Evolutionary conservation across 1,140 invertebrate species (phyloP).

Genomic region (Zaprionus nigranus): DNA sequence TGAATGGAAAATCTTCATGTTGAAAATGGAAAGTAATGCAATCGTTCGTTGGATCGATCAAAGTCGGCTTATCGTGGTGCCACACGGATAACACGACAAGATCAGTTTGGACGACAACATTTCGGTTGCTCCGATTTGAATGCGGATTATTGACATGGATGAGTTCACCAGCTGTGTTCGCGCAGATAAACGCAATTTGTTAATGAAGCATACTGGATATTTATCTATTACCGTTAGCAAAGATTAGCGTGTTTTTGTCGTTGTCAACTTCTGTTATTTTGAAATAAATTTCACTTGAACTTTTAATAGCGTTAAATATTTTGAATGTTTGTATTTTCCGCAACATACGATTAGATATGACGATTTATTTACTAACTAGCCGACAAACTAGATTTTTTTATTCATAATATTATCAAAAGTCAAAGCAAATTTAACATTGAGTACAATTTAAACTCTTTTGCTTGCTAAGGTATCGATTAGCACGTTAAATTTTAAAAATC

Average conservation of each 20-base stretch:
- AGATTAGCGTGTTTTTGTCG: slow-evolving; percentile 3
- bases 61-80: slow-evolving; percentile 4
- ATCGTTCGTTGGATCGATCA: slow-evolving; percentile 6
- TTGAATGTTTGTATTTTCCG: not conserved
- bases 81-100: slow-evolving; percentile 1
- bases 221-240: slow-evolving; percentile 3
- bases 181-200: slow-evolving; percentile 4
- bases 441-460: not conserved
- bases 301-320: not conserved
- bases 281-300: slow-evolving; percentile 4
- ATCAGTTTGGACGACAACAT: slow-evolving; percentile 4
- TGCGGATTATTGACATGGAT: slow-evolving; percentile 2
- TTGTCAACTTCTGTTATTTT: not conserved
- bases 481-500: not conserved
- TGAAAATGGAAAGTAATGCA: slow-evolving; percentile 5
- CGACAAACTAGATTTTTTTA: not conserved
- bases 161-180: not conserved
- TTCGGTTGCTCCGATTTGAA: not conserved
- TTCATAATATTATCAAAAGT: not conserved
- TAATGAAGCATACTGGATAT: not conserved
- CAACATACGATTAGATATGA: not conserved
- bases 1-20: slow-evolving; percentile 1
- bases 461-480: not conserved
- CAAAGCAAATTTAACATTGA: not conserved
- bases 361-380: not conserved